Evolutionary conservation across 2,888 invertebrate species (phyloP).

Genomic region (Scaptomyza parva): DNA sequence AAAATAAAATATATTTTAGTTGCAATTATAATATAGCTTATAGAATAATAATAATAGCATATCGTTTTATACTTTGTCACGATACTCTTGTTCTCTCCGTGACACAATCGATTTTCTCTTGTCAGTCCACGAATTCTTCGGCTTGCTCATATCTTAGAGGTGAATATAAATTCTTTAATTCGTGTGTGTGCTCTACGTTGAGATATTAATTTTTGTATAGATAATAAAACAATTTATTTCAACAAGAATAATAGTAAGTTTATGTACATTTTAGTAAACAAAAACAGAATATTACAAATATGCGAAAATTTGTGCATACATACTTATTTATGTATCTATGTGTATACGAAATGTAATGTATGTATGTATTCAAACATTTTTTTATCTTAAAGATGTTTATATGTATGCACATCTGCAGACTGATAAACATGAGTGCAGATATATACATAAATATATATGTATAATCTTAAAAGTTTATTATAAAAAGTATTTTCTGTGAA

Average conservation of each 20-base stretch:
- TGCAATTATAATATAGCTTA: background rate
- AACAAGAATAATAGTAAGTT: conserved; percentile 1
- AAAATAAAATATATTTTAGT: background rate
- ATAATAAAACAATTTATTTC: background rate
- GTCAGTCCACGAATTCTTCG: conserved; percentile 10
- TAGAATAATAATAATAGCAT: background rate
- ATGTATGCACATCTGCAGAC: background rate
- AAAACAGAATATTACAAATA: conserved; percentile 2
- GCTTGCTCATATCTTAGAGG: conserved; percentile 29
- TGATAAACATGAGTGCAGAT: conserved; percentile 8
- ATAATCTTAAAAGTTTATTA: background rate
- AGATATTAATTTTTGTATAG: conserved; percentile 1
- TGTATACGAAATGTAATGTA: background rate
- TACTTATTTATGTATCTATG: conserved; percentile 5
- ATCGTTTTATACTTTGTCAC: background rate
- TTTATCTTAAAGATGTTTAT: conserved; percentile 11
- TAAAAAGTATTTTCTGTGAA: background rate
- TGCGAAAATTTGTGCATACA: conserved; percentile 3
- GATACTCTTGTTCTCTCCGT: conserved; percentile 15
- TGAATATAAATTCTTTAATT: conserved; percentile 19
- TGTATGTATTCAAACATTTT: conserved; percentile 9
- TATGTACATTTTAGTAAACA: background rate
- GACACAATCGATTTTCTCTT: conserved; percentile 37
- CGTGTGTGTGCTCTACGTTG: conserved; percentile 6
- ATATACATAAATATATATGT: background rate